Conservation (phyloP, 2,797 vertebrate species). For the Spheniscus humboldti region DNA sequence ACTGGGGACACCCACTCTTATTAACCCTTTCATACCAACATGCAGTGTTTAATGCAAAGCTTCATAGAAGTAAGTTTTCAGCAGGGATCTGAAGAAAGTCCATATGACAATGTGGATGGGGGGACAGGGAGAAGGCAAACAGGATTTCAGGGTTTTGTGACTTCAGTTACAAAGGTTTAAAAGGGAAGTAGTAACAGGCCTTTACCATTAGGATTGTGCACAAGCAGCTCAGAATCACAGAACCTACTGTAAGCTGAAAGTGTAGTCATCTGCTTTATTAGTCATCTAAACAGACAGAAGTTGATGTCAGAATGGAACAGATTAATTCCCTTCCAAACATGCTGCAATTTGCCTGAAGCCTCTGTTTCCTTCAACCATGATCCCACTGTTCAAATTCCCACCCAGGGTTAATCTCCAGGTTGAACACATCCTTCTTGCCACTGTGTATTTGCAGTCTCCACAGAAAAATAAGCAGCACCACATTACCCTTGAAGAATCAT, state of each 20-base stretch:
- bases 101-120: background rate
- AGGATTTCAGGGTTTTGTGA: background rate
- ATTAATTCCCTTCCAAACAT: background rate
- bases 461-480: background rate
- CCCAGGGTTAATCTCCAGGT: background rate
- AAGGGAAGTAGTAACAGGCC: background rate
- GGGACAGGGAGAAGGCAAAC: background rate
- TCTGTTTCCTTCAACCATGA: background rate
- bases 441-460: background rate
- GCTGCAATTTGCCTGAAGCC: background rate
- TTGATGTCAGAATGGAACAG: background rate
- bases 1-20: background rate
- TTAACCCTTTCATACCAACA: background rate
- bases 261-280: background rate
- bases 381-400: background rate
- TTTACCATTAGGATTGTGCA: background rate
- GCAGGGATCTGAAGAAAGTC: background rate
- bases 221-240: background rate
- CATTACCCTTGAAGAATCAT: background rate
- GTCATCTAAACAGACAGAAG: background rate
- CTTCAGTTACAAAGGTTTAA: background rate
- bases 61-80: background rate
- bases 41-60: background rate
- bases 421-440: background rate
- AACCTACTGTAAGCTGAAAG: background rate